phyloP scores from a whole-genome alignment of 2,888 invertebrate genomes.

The Liodrosophila aerea region DNA sequence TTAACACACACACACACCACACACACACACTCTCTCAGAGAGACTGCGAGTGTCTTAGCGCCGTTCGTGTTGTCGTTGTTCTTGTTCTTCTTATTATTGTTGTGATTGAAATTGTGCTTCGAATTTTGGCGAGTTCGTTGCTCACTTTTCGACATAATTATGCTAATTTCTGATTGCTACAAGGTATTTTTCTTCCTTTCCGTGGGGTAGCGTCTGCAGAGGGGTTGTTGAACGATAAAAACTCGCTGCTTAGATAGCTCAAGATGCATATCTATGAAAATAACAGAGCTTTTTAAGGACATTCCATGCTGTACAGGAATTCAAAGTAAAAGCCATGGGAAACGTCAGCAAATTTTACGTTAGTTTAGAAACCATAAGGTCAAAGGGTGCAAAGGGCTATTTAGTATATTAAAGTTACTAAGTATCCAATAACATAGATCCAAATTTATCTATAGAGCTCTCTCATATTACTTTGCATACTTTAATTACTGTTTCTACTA shows the following conservation, averaged over 20 bases:
- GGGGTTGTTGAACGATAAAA: constrained; percentile 55
- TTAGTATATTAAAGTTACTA: no score
- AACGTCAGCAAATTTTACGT: not conserved
- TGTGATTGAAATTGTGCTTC: constrained; percentile 19
- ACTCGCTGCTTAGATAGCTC: constrained; percentile 9
- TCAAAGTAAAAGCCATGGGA: not conserved
- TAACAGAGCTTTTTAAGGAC: not conserved
- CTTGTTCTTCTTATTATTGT: constrained; percentile 21
- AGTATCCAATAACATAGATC: no score
- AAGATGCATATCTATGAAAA: not conserved
- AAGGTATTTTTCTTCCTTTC: constrained; percentile 36
- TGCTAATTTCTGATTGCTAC: constrained; percentile 51
- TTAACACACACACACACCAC: constrained; percentile 25
- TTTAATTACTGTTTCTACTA: no score
- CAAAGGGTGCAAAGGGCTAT: not conserved
- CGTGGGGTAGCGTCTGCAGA: constrained; percentile 34
- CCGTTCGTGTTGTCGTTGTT: constrained; percentile 25
- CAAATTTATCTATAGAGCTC: no score
- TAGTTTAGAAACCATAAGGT: no score
- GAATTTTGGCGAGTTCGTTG: constrained; percentile 25
- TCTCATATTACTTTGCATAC: no score
- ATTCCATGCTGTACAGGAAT: not conserved
- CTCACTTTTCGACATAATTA: constrained; percentile 54
- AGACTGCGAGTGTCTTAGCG: not conserved
- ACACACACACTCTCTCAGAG: constrained; percentile 5